phyloP scores from a whole-genome alignment of 1,140 invertebrate genomes.

The Subanguina moxae region DNA sequence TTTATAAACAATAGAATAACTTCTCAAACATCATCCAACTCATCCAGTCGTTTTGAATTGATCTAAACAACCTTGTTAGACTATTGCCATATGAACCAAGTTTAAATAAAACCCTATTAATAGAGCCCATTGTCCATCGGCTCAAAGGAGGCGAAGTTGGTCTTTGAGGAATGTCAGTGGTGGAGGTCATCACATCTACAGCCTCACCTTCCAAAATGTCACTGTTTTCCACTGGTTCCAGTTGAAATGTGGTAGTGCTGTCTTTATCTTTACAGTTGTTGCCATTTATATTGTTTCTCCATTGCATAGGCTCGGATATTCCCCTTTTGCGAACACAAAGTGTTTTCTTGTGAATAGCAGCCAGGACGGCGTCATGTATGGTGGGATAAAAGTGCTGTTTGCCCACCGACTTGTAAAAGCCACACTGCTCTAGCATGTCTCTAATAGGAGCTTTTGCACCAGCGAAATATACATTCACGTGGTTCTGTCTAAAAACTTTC shows the following conservation, averaged over 20 bases:
- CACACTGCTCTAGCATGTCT: slow-evolving; percentile 45
- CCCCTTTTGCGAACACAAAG: neutral
- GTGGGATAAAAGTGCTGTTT: slow-evolving; percentile 57
- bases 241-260: neutral
- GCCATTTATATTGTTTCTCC: neutral
- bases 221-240: neutral
- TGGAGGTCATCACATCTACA: slow-evolving; percentile 4
- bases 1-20: no score
- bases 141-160: neutral
- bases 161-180: neutral
- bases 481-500: neutral
- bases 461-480: slow-evolving; percentile 52
- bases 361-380: slow-evolving; percentile 55
- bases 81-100: neutral
- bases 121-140: neutral
- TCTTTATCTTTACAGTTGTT: neutral
- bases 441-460: slow-evolving; percentile 56
- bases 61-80: neutral
- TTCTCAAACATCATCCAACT: neutral
- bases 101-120: neutral
- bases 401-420: slow-evolving; percentile 48
- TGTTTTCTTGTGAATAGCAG: slow-evolving; percentile 10
- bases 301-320: neutral
- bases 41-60: neutral
- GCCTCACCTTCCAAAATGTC: neutral